These are phyloP conservation scores for Achatina immaculata DNA, from an alignment of 1,140 invertebrate genomes.

Conservation along the genomic window DNA sequence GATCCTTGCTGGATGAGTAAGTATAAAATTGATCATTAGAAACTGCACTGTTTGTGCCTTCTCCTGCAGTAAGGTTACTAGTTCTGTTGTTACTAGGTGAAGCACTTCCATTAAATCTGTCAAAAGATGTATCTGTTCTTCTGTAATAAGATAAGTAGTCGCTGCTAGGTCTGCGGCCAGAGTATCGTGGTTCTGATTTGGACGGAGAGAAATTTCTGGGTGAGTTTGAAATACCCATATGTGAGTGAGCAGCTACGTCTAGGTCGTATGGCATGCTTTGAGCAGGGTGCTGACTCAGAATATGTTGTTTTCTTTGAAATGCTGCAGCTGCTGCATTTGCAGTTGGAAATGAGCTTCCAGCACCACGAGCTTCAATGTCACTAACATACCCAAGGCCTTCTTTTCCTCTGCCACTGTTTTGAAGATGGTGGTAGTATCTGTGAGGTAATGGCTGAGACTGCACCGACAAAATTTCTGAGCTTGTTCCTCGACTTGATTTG, in stretches of 20 bases:
- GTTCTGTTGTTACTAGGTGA: not conserved
- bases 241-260: not conserved
- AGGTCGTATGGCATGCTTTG: constrained; percentile 1
- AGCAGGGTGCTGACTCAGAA: not conserved
- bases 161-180: not conserved
- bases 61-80: not conserved
- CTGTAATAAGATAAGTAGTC: not conserved
- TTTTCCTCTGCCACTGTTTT: constrained; percentile 17
- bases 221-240: not conserved
- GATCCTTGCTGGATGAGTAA: not conserved
- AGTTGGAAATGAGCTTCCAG: constrained; percentile 24
- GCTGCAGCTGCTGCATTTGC: constrained; percentile 37
- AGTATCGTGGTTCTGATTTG: constrained; percentile 5
- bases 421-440: not conserved
- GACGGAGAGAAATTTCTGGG: constrained; percentile 21
- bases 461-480: constrained; percentile 39
- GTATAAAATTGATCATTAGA: constrained; percentile 27
- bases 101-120: not conserved
- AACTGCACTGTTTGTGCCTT: not conserved
- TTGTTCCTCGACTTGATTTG: constrained; percentile 8
- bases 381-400: constrained; percentile 60
- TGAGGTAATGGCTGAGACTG: constrained; percentile 32
- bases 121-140: not conserved
- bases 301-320: constrained; percentile 38
- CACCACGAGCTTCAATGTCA: constrained; percentile 61